These are phyloP conservation scores for Troglohyphantes excavatus DNA, from an alignment of 2,888 invertebrate genomes.

Conservation along the genomic window DNA sequence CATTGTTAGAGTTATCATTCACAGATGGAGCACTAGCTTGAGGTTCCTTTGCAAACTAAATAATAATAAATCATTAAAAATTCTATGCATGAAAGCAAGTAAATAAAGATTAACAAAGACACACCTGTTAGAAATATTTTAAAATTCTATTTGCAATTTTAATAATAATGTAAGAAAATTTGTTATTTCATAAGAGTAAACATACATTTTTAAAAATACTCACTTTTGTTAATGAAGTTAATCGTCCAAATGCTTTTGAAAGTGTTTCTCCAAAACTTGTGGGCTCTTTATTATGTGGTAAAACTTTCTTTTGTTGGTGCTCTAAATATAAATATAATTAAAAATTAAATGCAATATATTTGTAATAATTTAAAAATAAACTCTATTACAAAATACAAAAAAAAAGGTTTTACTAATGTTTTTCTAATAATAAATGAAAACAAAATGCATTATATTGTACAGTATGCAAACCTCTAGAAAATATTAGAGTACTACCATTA, in stretches of 20 bases:
- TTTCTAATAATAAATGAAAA: no score
- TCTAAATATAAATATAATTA: constrained; percentile 22
- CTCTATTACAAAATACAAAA: no score
- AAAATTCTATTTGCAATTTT: background rate
- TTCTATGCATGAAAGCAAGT: no score
- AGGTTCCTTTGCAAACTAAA: constrained; percentile 68
- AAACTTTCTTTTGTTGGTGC: constrained; percentile 39
- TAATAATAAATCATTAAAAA: background rate
- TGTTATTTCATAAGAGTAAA: background rate
- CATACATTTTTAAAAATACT: background rate
- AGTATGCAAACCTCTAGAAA: no score
- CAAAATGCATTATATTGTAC: no score
- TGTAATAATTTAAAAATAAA: no score
- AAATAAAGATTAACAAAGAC: background rate
- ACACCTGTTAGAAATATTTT: background rate
- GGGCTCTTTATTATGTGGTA: constrained; percentile 51
- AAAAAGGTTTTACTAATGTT: no score
- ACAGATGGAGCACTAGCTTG: constrained; percentile 34
- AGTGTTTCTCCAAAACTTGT: constrained; percentile 77
- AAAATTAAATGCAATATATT: no score
- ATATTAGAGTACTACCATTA: no score
- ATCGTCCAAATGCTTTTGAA: constrained; percentile 74
- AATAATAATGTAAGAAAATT: background rate
- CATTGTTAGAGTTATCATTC: constrained; percentile 20
- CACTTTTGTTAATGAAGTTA: constrained; percentile 75